phyloP scores from a whole-genome alignment of 2,888 invertebrate species.

The Maniola hyperantus region DNA sequence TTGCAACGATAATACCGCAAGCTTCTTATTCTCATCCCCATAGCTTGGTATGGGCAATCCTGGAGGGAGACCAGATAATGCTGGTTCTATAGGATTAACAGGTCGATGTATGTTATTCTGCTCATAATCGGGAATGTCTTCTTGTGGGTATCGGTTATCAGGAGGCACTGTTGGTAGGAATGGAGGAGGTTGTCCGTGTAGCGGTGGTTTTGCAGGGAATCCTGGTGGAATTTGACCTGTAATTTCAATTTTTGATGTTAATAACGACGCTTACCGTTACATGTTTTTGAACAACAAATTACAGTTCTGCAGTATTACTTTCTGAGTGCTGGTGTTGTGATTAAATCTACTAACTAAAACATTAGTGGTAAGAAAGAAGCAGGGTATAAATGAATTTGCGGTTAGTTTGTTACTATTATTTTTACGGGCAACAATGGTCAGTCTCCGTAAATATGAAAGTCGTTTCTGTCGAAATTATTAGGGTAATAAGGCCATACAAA shows the following conservation, averaged over 20 bases:
- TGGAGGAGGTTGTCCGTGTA: slow-evolving; percentile 48
- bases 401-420: slow-evolving; percentile 34
- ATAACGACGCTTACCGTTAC: slow-evolving; percentile 9
- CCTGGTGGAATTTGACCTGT: slow-evolving; percentile 55
- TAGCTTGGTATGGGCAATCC: slow-evolving; percentile 57
- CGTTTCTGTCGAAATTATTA: slow-evolving; percentile 32
- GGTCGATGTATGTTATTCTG: slow-evolving; percentile 68
- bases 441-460: slow-evolving; percentile 36
- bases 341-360: slow-evolving; percentile 20
- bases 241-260: slow-evolving; percentile 38
- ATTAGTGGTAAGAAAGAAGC: slow-evolving; percentile 32
- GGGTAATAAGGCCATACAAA: slow-evolving; percentile 38
- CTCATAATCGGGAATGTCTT: slow-evolving; percentile 63
- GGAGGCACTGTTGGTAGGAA: slow-evolving; percentile 78
- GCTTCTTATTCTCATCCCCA: slow-evolving; percentile 70
- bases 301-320: not conserved
- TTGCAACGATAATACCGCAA: slow-evolving; percentile 84
- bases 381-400: slow-evolving; percentile 26
- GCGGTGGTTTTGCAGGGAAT: slow-evolving; percentile 45
- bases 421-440: slow-evolving; percentile 32
- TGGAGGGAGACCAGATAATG: slow-evolving; percentile 52
- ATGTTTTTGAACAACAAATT: not conserved
- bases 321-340: slow-evolving; percentile 14
- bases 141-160: slow-evolving; percentile 64
- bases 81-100: slow-evolving; percentile 49